Evolutionary conservation across 2,888 invertebrate genomes (phyloP).

Genomic region (Agrochola lota): DNA sequence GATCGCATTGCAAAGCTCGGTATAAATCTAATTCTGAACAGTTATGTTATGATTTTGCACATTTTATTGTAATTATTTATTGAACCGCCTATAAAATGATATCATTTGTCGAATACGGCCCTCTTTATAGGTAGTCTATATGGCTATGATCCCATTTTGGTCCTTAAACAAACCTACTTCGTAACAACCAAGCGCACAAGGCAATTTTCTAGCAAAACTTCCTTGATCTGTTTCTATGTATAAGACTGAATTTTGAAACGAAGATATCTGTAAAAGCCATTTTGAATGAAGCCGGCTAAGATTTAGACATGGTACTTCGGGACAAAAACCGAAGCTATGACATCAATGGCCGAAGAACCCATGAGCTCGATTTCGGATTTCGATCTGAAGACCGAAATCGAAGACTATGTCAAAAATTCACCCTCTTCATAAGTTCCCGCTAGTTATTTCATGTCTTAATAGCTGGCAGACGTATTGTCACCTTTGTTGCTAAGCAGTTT

Average conservation of each 20-base stretch:
- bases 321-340: not conserved
- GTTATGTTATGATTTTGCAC: not conserved
- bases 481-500: not conserved
- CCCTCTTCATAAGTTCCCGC: not conserved
- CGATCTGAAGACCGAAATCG: not conserved
- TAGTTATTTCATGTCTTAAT: not conserved
- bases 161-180: not conserved
- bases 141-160: not conserved
- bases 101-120: not conserved
- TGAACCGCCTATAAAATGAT: not conserved
- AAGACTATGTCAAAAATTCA: not conserved
- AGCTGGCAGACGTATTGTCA: not conserved
- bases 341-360: not conserved
- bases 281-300: not conserved
- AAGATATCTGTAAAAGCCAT: not conserved
- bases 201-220: not conserved
- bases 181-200: not conserved
- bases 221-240: not conserved
- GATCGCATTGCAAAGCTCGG: constrained; percentile 11
- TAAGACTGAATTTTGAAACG: not conserved
- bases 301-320: not conserved
- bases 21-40: constrained; percentile 14
- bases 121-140: not conserved
- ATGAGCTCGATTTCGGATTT: not conserved
- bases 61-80: constrained; percentile 7